Conservation (phyloP, 2,888 invertebrate genomes). For the Epinotia nisella region DNA sequence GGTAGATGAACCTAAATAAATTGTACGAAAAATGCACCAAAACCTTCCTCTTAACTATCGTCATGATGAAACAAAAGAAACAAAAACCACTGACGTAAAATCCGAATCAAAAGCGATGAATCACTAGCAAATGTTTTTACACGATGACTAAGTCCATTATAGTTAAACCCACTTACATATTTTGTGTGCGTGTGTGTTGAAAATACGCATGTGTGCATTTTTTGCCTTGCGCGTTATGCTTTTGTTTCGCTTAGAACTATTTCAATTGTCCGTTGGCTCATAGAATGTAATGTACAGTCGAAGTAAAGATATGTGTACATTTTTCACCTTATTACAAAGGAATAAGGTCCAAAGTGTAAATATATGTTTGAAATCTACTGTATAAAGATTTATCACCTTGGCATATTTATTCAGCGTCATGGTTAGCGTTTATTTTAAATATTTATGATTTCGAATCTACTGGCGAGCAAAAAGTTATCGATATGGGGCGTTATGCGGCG, state of each 20-base stretch:
- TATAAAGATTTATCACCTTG: background rate
- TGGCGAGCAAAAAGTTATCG: conserved; percentile 8
- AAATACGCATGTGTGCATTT: conserved; percentile 34
- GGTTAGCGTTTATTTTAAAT: conserved; percentile 19
- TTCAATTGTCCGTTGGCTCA: conserved; percentile 5
- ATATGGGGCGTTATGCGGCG: background rate
- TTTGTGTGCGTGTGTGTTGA: conserved; percentile 19
- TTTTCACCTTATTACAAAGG: too few species aligned
- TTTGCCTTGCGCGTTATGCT: conserved; percentile 32
- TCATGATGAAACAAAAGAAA: conserved; percentile 16
- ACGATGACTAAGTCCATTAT: conserved; percentile 46
- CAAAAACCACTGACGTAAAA: conserved; percentile 20
- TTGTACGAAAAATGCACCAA: background rate
- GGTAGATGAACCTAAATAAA: too few species aligned
- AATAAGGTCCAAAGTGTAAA: too few species aligned
- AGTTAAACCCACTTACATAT: conserved; percentile 21
- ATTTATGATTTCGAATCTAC: background rate
- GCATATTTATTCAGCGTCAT: conserved; percentile 15
- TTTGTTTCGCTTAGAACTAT: conserved; percentile 36
- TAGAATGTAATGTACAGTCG: background rate
- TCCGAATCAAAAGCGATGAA: conserved; percentile 18
- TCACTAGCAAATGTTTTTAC: conserved; percentile 45
- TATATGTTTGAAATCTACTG: background rate
- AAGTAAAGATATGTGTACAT: too few species aligned
- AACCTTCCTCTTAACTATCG: background rate